Conservation (phyloP, 2,113 vertebrate genomes). For the Rutilus rutilus region DNA sequence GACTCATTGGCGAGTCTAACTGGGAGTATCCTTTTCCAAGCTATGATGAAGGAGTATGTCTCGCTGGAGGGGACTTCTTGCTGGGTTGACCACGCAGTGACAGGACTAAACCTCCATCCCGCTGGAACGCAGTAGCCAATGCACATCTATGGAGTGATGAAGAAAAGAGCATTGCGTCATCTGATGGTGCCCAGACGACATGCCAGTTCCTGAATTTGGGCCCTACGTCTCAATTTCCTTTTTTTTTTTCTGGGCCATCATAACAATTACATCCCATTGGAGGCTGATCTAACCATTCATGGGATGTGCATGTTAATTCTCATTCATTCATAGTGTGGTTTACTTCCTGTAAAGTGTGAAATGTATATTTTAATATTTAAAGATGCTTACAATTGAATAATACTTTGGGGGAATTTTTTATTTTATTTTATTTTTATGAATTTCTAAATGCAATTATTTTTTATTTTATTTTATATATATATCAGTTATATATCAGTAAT, state of each 20-base stretch:
- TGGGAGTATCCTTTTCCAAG: slow-evolving; percentile 63
- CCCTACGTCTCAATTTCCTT: neutral
- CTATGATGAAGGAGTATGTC: slow-evolving; percentile 64
- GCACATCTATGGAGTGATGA: slow-evolving; percentile 41
- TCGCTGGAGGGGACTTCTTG: slow-evolving; percentile 59
- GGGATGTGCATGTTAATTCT: slow-evolving; percentile 76
- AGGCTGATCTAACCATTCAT: slow-evolving; percentile 68
- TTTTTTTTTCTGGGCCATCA: slow-evolving; percentile 60
- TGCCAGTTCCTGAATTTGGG: slow-evolving; percentile 47
- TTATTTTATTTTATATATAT: no score
- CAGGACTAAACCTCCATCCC: slow-evolving; percentile 54
- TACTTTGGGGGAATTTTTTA: neutral
- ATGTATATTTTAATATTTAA: neutral
- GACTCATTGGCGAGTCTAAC: slow-evolving; percentile 56
- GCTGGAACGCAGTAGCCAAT: slow-evolving; percentile 50
- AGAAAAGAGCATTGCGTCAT: slow-evolving; percentile 53
- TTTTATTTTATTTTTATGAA: no score
- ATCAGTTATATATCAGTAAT: no score
- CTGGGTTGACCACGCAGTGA: slow-evolving; percentile 54
- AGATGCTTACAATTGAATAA: neutral
- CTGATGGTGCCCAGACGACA: slow-evolving; percentile 52
- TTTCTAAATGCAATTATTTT: neutral
- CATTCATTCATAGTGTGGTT: slow-evolving; percentile 41
- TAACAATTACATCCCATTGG: slow-evolving; percentile 53
- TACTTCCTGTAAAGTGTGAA: neutral